Evolutionary conservation across 2,888 invertebrate genomes (phyloP), one percentile per base, ranked within the genome.

Genomic region (Callyntrura sp.): DNA sequence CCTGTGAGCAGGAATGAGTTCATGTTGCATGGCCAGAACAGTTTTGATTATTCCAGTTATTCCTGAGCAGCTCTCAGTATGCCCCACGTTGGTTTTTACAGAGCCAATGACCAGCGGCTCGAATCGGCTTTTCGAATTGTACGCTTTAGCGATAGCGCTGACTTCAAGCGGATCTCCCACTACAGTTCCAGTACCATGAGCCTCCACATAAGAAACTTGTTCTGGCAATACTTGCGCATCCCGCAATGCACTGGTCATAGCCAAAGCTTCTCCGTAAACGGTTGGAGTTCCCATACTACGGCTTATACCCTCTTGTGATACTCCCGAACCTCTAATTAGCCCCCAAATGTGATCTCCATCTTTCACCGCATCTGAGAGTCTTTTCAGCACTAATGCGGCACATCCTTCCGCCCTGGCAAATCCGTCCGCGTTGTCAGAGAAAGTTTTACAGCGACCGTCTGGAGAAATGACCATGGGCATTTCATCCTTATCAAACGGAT

Each of bases 161-260:
- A 88, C 68, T 65, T 92, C 92, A 35, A 90, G 76, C 0, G 90
- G 89, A 60, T 92, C 92, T 0, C 91, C 91, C 0, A 91, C 85
- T 6, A 43, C 55, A 0, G 99, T 81, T n/a, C 90, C 90, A n/a
- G 88, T 88, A 23, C 88, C 90, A 78, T 88, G 82, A 4, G 43
- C 43, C 45, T 82, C 82, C n/a, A 82, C 45, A 12, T 45, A 62
- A 14, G 60, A 25, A 57, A 92, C 88, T 6, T 88, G 62, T 9
- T 11, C 48, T 8, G 90, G 90, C 4, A 12, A 5, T 0, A 91
- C 85, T 11, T 73, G 85, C 0, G 91, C 90, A 51, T 76, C 83
- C 6, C 73, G 4, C 0, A 92, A 68, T 3, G 91, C 91, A 0
- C 57, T 14, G 12, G 17, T 20, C 78, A 91, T 91, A 4, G 91